phyloP scores from a whole-genome alignment of 2,797 vertebrate species.

The Poeciliopsis turneri region DNA sequence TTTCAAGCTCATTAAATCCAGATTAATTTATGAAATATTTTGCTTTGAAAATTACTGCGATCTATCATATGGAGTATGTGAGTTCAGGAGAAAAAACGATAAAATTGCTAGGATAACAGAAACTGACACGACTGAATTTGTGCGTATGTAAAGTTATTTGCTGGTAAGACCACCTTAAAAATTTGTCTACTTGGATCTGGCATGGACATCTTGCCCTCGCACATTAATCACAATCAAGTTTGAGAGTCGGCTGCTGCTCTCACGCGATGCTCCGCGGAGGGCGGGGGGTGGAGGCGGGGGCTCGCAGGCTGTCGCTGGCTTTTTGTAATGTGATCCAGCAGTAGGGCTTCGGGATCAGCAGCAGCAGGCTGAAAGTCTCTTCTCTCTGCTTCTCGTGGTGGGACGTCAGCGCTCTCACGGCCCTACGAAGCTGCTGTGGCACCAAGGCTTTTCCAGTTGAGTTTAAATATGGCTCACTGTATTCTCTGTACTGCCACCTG shows the following conservation, averaged over 20 bases:
- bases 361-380: not conserved
- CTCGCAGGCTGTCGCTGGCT: slow-evolving; percentile 57
- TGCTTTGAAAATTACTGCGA: not conserved
- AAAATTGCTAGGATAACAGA: not conserved
- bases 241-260: slow-evolving; percentile 80
- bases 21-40: not conserved
- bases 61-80: not conserved
- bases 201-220: slow-evolving; percentile 72
- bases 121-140: not conserved
- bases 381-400: not conserved
- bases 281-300: slow-evolving; percentile 37
- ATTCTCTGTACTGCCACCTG: not conserved
- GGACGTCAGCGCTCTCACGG: not conserved
- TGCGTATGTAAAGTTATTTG: not conserved
- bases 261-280: slow-evolving; percentile 83
- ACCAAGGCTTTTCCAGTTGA: not conserved
- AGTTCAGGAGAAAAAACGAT: not conserved
- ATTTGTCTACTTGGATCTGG: slow-evolving; percentile 64
- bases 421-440: not conserved
- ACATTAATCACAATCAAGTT: slow-evolving; percentile 85
- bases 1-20: not conserved
- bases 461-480: not conserved
- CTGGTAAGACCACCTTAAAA: slow-evolving; percentile 74
- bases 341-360: not conserved
- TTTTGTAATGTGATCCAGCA: slow-evolving; percentile 79